These are phyloP conservation scores for Zelostemma sp. DNA, from an alignment of 1,140 invertebrate genomes.

Conservation along the genomic window DNA sequence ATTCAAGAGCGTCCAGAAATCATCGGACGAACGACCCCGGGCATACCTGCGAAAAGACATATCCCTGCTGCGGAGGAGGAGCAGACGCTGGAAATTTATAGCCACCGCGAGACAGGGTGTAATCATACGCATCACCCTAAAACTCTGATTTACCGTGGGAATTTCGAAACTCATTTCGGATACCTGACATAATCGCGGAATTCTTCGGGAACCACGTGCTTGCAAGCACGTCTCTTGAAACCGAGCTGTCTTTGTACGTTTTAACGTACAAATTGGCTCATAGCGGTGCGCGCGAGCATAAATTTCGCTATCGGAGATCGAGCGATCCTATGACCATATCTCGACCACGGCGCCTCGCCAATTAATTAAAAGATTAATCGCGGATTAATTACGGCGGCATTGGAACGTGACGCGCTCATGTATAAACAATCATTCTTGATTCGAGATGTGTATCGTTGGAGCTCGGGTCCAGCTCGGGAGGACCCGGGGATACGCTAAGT, in stretches of 20 bases:
- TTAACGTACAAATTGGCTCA: constrained; percentile 5
- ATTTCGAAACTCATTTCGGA: constrained; percentile 54
- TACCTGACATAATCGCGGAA: constrained; percentile 34
- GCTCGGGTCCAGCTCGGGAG: constrained; percentile 9
- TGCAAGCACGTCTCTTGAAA: too few species aligned
- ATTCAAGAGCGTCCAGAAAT: constrained; percentile 18
- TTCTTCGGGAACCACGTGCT: constrained; percentile 6
- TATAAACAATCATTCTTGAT: constrained; percentile 19
- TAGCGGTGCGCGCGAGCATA: neutral
- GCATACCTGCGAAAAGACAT: constrained; percentile 33
- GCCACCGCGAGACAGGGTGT: constrained; percentile 64
- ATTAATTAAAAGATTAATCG: constrained; percentile 28
- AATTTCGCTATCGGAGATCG: constrained; percentile 4
- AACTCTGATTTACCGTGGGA: constrained; percentile 68
- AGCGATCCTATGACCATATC: constrained; percentile 7
- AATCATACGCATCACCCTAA: constrained; percentile 66
- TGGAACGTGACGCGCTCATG: constrained; percentile 9
- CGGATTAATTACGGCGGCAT: constrained; percentile 8
- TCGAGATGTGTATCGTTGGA: constrained; percentile 2
- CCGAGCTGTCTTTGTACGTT: too few species aligned
- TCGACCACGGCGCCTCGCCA: neutral
- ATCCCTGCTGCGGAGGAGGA: constrained; percentile 40
- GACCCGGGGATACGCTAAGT: constrained; percentile 45
- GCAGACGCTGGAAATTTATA: constrained; percentile 60
- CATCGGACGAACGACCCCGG: constrained; percentile 18